Evolutionary conservation across 1,140 invertebrate genomes (phyloP).

Genomic region (Dufourea novaeangliae): DNA sequence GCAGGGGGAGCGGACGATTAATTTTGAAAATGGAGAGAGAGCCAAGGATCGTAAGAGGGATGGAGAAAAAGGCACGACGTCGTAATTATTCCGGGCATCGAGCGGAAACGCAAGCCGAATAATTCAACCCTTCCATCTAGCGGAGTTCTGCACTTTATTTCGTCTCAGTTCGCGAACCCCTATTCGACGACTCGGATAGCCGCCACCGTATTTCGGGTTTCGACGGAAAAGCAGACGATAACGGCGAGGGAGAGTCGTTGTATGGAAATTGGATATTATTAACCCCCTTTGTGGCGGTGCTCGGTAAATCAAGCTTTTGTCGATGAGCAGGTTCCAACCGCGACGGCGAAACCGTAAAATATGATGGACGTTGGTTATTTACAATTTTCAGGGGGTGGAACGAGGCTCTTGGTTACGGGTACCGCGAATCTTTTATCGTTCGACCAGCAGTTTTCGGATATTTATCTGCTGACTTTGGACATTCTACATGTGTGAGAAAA

Average conservation of each 20-base stretch:
- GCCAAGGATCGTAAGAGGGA: background rate
- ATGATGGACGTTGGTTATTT: background rate
- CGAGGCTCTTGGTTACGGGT: background rate
- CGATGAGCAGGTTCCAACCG: background rate
- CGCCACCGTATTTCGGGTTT: background rate
- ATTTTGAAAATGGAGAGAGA: slow-evolving; percentile 1
- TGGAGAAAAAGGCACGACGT: background rate
- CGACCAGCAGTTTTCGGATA: background rate
- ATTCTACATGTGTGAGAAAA: no score
- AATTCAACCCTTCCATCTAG: background rate
- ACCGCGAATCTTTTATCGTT: background rate
- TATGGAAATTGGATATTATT: slow-evolving; percentile 21
- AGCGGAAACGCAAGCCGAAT: background rate
- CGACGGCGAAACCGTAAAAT: background rate
- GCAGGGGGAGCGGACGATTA: slow-evolving; percentile 9
- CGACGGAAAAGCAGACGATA: background rate
- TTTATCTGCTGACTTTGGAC: slow-evolving; percentile 5
- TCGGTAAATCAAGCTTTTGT: slow-evolving; percentile 9
- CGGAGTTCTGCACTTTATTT: background rate
- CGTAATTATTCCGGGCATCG: background rate
- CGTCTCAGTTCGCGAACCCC: background rate
- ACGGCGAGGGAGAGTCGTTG: background rate
- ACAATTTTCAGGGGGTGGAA: background rate
- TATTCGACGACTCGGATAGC: background rate
- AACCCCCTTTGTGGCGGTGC: slow-evolving; percentile 11